phyloP scores from a whole-genome alignment of 1,140 invertebrate genomes.

The Orchesella cincta region DNA sequence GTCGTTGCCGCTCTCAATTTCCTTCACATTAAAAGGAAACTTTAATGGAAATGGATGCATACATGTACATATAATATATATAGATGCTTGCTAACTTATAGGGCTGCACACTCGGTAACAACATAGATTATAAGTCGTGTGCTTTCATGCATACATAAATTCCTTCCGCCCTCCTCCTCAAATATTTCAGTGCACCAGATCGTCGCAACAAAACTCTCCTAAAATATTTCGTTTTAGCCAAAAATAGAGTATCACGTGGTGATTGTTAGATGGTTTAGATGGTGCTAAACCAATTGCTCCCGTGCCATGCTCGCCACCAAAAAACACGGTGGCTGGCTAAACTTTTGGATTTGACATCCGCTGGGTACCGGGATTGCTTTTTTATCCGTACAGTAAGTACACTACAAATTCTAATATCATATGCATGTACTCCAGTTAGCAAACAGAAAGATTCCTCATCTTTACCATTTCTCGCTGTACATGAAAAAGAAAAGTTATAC shows the following conservation, averaged over 20 bases:
- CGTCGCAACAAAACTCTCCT: not conserved
- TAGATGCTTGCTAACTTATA: not conserved
- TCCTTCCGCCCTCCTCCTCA: not conserved
- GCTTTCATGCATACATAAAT: conserved; percentile 9
- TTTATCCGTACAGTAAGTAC: no score
- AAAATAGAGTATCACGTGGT: conserved; percentile 16
- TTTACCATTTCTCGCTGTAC: not conserved
- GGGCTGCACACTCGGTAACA: not conserved
- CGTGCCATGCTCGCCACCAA: not conserved
- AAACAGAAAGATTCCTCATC: not conserved
- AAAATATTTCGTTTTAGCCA: not conserved
- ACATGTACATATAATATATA: not conserved
- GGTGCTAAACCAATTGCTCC: not conserved
- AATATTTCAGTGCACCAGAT: not conserved
- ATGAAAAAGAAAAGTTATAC: not conserved
- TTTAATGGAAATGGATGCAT: conserved; percentile 15
- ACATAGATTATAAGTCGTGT: not conserved
- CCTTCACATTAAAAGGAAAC: conserved; percentile 10
- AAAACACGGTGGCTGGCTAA: not conserved
- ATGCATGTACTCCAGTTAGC: no score
- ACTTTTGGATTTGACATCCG: no score
- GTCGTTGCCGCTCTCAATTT: conserved; percentile 19
- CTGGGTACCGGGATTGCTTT: no score
- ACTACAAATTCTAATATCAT: no score
- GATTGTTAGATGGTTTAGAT: not conserved